Evolutionary conservation across 2,113 vertebrate species (phyloP), one percentile per base, ranked within the genome.

Genomic region (Pungitius pungitius): DNA sequence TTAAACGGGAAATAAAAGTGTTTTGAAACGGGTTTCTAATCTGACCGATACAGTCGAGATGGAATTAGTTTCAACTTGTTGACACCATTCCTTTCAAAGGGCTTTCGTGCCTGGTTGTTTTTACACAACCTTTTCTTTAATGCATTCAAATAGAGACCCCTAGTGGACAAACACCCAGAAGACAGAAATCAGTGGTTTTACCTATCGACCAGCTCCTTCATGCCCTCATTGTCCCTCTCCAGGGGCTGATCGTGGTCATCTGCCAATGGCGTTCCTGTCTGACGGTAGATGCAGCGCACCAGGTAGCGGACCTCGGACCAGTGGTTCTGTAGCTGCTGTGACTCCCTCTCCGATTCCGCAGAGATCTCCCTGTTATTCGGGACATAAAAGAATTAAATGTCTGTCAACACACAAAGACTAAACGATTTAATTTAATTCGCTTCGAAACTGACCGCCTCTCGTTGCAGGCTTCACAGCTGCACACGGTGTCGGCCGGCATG

Each of bases 271-370:
- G 97, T 99, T 54, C 97, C 97, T 1, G 96, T 96, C 85, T 97
- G 97, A 12, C 97, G 96, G 92, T 99, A 99, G 86, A 99, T 96
- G 85, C 97, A 98, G 63, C 97, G 96, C 51, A 99, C 97, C 89
- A 96, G 94, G 89, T 98, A 98, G 58, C 97, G 95, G 59, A 99
- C 96, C 91, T 99, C 97, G 0, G 97, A 97, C 97, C 97, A 99
- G 91, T 95, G 97, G 87, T 96, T 97, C 90, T 99, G 97, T 75
- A 99, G 96, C 89, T 97, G 97, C 91, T 97, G 97, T 11, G 97
- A 96, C 85, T 98, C 97, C 52, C 95, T 94, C 85, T 98, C 97
- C 3, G 95, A 93, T 86, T 98, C 97, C 20, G 95, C 93, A 12
- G 96, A 94, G 81, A 96, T 94, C 88, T 98, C 97, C 88, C 97